Conservation (phyloP, 1,140 invertebrate species). For the fruit fly (Drosophila melanogaster) region Release_6_plus_ISO1_MT NT_037436.4:15770001-15770500, state of each 20-base stretch:
- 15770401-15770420: constrained; percentile 67
- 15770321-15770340: constrained; percentile 68
- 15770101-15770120: constrained; percentile 27
- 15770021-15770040: constrained; percentile 35
- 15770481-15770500: constrained; percentile 83
- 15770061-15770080: constrained; percentile 73
- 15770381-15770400: constrained; percentile 75
- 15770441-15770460: constrained; percentile 34
- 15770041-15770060: constrained; percentile 66
- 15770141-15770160: constrained; percentile 6
- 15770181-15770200: constrained; percentile 76
- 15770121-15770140: constrained; percentile 46
- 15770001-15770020: constrained; percentile 66
- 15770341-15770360: constrained; percentile 35
- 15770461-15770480: constrained; percentile 79
- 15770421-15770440: constrained; percentile 54
- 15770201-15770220: constrained; percentile 77
- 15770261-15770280: constrained; percentile 72
- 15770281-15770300: constrained; percentile 65
- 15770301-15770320: constrained; percentile 79
- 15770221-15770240: constrained; percentile 59
- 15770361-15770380: neutral
- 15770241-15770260: constrained; percentile 58
- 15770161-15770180: constrained; percentile 11
- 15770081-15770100: constrained; percentile 51